phyloP scores from a whole-genome alignment of 2,113 vertebrate genomes.

The Tursiops truncatus region DNA sequence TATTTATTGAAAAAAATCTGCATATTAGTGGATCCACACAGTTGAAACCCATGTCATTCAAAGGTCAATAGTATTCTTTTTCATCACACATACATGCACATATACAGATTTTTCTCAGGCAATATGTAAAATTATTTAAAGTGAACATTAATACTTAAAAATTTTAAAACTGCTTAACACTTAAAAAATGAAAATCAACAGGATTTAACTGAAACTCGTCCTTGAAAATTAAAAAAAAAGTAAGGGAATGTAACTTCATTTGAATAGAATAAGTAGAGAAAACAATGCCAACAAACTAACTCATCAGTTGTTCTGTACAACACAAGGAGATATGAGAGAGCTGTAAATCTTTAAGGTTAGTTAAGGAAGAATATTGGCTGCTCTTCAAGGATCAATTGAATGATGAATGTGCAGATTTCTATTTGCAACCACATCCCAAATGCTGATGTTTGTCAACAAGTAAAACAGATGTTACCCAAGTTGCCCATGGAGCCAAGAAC shows the following conservation, averaged over 20 bases:
- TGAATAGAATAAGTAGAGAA: neutral
- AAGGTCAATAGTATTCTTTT: neutral
- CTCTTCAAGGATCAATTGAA: neutral
- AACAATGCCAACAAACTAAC: neutral
- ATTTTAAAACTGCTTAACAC: neutral
- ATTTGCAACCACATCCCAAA: slow-evolving; percentile 35
- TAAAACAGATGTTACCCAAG: slow-evolving; percentile 55
- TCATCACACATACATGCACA: neutral
- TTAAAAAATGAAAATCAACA: neutral
- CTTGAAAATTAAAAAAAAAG: neutral
- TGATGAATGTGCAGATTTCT: slow-evolving; percentile 51
- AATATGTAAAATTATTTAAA: neutral
- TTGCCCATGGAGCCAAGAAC: neutral
- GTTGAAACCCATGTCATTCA: neutral
- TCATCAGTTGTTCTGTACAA: neutral
- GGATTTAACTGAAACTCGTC: neutral
- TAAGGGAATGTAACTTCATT: neutral
- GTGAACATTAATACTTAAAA: neutral
- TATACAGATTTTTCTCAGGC: neutral
- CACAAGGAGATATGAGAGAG: neutral
- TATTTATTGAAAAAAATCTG: neutral
- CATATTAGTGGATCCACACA: neutral
- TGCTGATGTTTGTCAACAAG: slow-evolving; percentile 44
- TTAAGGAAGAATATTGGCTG: neutral
- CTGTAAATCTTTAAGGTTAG: neutral